Percentiles rank a stretch among this genome's conserved stretches.
phyloP scores from a whole-genome alignment of 2,888 invertebrate species.

The Parasteatoda lunata region DNA sequence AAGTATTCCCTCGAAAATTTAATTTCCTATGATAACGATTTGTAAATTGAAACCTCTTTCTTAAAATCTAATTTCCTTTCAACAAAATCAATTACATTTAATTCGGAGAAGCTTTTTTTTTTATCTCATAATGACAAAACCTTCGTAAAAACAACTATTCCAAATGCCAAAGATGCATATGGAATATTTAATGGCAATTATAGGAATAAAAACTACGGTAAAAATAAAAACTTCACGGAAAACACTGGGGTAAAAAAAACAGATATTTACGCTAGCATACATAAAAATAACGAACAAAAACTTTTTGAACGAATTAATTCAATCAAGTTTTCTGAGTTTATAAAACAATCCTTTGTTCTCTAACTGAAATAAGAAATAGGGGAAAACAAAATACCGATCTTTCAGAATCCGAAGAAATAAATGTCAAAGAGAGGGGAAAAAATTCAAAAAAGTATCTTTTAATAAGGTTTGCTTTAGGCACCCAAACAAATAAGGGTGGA shows the following conservation, averaged over 20 bases:
- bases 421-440: neutral
- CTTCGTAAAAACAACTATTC: too few relatives aligned
- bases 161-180: too few relatives aligned
- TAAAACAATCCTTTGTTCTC: slow-evolving; percentile 10
- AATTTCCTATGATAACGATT: too few relatives aligned
- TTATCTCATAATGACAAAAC: too few relatives aligned
- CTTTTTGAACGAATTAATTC: slow-evolving; percentile 32
- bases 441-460: slow-evolving; percentile 8
- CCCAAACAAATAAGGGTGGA: slow-evolving; percentile 48
- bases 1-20: too few relatives aligned
- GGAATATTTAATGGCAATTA: too few relatives aligned
- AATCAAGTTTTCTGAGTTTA: slow-evolving; percentile 20
- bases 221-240: neutral
- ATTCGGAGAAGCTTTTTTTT: too few relatives aligned
- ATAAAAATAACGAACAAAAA: neutral
- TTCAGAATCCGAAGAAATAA: neutral
- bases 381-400: slow-evolving; percentile 14
- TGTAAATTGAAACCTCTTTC: too few relatives aligned
- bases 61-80: too few relatives aligned
- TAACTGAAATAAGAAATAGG: neutral
- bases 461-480: slow-evolving; percentile 44
- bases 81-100: too few relatives aligned
- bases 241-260: too few relatives aligned
- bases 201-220: neutral
- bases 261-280: too few relatives aligned